Evolutionary conservation across 2,888 invertebrate species (phyloP), one percentile per base, ranked within the genome.

Genomic region (Megaustenia siamemsis): DNA sequence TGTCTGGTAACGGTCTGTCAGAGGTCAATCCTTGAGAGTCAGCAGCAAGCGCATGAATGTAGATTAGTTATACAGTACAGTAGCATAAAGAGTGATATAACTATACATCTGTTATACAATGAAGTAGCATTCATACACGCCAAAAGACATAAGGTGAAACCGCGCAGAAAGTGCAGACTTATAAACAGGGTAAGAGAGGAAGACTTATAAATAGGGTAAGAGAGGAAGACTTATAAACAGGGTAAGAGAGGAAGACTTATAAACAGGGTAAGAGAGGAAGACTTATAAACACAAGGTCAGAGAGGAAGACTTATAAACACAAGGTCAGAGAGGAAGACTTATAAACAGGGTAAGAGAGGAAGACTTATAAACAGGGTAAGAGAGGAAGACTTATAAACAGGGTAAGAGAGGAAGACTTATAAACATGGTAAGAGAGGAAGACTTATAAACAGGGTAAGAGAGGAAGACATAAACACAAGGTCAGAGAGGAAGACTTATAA

Each of bases 321-420:
- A 94, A 97, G 97, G 35, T 95, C 95, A 84, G 92, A 93, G 94
- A 94, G 89, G 87, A 83, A 45, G 63, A n/a, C 40, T 10, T 6
- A 28, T n/a, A 80, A 35, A 68, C 5, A 80, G 32, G n/a, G 68
- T 38, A 35, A 18, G 38, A 45, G 28, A 40, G 69, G n/a, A 15
- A 68, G 18, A 56, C 10, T 5, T 18, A 56, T 4, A 6, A 56
- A n/a, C 18, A 56, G 56, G 24, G n/a, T 18, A 24, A 56, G 4
- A 12, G 24, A 56, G 24, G n/a, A 18, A 56, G 18, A 56, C 18
- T n/a, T n/a, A 56, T 10, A 56, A 5, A 56, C 24, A 56, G n/a
- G 18, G 10, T n/a, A 56, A 40, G 68, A 21, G 56, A 56, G 12
- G 12, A 6, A 45, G 45, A 45, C 45, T 45, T 10, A 45, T 10